Conservation (phyloP, 1,140 invertebrate genomes). For the Drosophila sulfurigaster region DNA sequence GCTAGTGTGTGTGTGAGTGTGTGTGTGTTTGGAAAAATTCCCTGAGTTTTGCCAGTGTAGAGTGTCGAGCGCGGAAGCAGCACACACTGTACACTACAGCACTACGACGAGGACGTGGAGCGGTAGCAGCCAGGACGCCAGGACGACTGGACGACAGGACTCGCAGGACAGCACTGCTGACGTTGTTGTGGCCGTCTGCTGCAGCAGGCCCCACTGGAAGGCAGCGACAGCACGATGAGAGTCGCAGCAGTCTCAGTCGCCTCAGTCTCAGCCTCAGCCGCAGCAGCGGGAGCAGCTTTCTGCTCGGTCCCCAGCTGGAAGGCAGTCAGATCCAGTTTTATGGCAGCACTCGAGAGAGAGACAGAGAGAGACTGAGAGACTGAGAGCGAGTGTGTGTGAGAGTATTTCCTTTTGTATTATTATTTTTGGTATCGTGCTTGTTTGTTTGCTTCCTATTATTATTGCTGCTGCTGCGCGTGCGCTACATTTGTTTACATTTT, state of each 20-base stretch:
- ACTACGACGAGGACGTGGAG: conserved; percentile 34
- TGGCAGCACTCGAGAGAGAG: conserved; percentile 48
- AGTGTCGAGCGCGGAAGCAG: conserved; percentile 14
- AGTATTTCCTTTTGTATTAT: neutral
- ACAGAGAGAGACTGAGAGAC: conserved; percentile 1
- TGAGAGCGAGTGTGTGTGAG: neutral
- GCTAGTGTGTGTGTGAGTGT: conserved; percentile 33
- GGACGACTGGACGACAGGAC: conserved; percentile 35
- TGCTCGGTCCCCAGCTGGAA: conserved; percentile 41
- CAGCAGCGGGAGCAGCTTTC: conserved; percentile 12
- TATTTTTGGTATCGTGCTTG: neutral
- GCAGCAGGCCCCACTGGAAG: conserved; percentile 49
- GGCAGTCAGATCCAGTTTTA: conserved; percentile 54
- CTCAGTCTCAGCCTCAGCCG: neutral
- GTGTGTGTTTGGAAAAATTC: conserved; percentile 67
- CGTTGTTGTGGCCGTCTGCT: conserved; percentile 54
- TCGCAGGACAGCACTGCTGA: conserved; percentile 70
- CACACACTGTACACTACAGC: too few relatives aligned
- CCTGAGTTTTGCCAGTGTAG: conserved; percentile 65
- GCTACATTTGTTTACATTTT: conserved; percentile 81
- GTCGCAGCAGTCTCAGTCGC: too few relatives aligned
- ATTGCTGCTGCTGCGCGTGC: conserved; percentile 70
- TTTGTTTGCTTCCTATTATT: conserved; percentile 27
- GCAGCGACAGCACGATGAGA: conserved; percentile 12
- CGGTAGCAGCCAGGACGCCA: conserved; percentile 5